Base-by-base conservation (phyloP, 1,140 invertebrate genomes). In the Diplogasteroides magnus region DNA sequence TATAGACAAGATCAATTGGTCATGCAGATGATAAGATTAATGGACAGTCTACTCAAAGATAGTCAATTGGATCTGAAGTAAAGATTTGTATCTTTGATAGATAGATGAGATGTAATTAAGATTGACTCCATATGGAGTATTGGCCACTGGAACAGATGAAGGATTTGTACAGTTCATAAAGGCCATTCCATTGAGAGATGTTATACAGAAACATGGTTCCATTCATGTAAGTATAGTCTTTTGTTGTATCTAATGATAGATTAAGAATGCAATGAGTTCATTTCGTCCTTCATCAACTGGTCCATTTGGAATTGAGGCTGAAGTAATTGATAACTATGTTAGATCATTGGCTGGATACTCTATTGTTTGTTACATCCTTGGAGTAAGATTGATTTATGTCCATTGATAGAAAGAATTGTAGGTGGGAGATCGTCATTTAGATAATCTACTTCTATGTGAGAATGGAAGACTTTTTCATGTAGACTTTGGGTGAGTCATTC, bases 401-500 rank as follows among this genome's bases (percentile, higher is more conserved):
- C 19, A 48, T 48, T n/a, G n/a, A n/a, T n/a, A n/a, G n/a, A n/a
- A n/a, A n/a, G n/a, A n/a, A n/a, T n/a, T n/a, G n/a, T n/a, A n/a
- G n/a, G 37, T 48, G 37, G 96, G 97, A 2, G 97, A 99, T 85
- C 87, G 97, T 28, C 96, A 99, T 87, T 87, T 98, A 65, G 96
- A 99, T 84, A 99, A 99, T 86, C 85, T 99, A 27, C 85, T 99
- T 19, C 72, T 82, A 2, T 80, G 80, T 60, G 77, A 83, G 57
- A 82, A 80, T 84, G 87, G 95, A 0, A 92, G 93, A 80, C 85
- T 98, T 27, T 98, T 99, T 83, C 97, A 99, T 84, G 96, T 99
- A 74, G 97, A 99, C 86, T 99, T 99, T 85, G 96, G 96, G 1
- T n/a, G n/a, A n/a, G n/a, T n/a, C n/a, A n/a, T n/a, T n/a, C n/a